Base-by-base conservation (phyloP, 1,140 invertebrate species). In the Heliconius eleuchia region DNA sequence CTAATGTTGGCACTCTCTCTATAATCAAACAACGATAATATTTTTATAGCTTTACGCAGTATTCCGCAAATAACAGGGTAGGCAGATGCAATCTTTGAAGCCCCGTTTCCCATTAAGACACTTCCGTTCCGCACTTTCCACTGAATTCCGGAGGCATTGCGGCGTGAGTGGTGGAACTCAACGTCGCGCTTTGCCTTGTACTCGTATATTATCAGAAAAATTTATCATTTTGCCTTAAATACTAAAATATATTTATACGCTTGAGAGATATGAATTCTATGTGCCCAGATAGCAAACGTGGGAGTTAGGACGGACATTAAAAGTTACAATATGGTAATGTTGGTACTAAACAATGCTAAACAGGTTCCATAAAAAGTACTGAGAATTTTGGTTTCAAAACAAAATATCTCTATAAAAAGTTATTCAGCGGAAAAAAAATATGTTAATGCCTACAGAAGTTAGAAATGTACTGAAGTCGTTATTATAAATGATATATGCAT, bases 271-370 rank as follows among this genome's bases (percentile, higher is more conserved):
- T 57, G 16, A 66, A 66, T 30, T 66, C 27, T 30, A 66, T 13
- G 60, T 16, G 27, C 60, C 27, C 13, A 13, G 60, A 66, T 30
- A 27, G 13, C 27, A 66, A 30, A 16, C 27, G 60, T 66, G 60
- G 60, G 42, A 46, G 13, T 16, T 46, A 13, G 42, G 60, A 16
- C 23, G 27, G 0, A 66, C 27, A 66, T 30, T 66, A 66, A 66
- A 66, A 66, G 27, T 66, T 27, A 66, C 9, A 66, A 66, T 66
- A 66, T 66, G 60, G 60, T 66, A 27, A 66, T 66, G 27, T 30
- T 30, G 23, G 60, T 66, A 66, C 60, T 66, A 66, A 66, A 66
- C 27, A 66, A 66, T 66, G 60, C 60, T 66, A 30, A 66, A 66
- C 60, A 66, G 60, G 23, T 66, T 66, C 27, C 60, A 30, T 30